Conservation (phyloP, 1,140 invertebrate species). For the Drosophila grimshawi region DNA sequence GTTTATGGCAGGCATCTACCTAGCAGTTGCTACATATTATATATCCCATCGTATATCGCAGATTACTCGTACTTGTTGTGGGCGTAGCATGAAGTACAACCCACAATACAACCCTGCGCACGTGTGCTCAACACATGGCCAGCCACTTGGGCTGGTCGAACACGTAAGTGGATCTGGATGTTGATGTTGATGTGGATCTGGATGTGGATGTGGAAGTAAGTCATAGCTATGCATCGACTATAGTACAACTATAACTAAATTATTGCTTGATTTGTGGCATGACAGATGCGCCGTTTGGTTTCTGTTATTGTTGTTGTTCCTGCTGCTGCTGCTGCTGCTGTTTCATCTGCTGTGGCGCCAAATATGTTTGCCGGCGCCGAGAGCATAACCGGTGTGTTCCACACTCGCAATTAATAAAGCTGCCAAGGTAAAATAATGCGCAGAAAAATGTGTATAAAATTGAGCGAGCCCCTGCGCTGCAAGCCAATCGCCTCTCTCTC, state of each 20-base stretch:
- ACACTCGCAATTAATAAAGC: slow-evolving; percentile 75
- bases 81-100: slow-evolving; percentile 71
- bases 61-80: slow-evolving; percentile 60
- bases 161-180: slow-evolving; percentile 6
- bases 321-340: slow-evolving; percentile 29
- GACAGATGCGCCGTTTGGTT: slow-evolving; percentile 64
- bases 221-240: slow-evolving; percentile 21
- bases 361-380: slow-evolving; percentile 47
- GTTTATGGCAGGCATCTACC: slow-evolving; percentile 15
- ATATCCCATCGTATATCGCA: slow-evolving; percentile 41
- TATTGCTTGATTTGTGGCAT: slow-evolving; percentile 66
- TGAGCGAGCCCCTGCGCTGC: slow-evolving; percentile 14
- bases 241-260: slow-evolving; percentile 53
- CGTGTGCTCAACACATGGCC: slow-evolving; percentile 68
- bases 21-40: slow-evolving; percentile 30
- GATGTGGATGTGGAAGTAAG: slow-evolving; percentile 56
- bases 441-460: slow-evolving; percentile 58
- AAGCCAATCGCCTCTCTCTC: slow-evolving; percentile 1
- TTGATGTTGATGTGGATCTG: slow-evolving; percentile 6
- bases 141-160: slow-evolving; percentile 26
- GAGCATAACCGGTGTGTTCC: slow-evolving; percentile 56
- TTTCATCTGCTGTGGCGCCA: slow-evolving; percentile 57
- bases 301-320: slow-evolving; percentile 13
- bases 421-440: slow-evolving; percentile 77
- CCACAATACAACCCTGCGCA: slow-evolving; percentile 45